Evolutionary conservation across 2,113 vertebrate species (phyloP).

Genomic region (Tragelaphus buxtoni): DNA sequence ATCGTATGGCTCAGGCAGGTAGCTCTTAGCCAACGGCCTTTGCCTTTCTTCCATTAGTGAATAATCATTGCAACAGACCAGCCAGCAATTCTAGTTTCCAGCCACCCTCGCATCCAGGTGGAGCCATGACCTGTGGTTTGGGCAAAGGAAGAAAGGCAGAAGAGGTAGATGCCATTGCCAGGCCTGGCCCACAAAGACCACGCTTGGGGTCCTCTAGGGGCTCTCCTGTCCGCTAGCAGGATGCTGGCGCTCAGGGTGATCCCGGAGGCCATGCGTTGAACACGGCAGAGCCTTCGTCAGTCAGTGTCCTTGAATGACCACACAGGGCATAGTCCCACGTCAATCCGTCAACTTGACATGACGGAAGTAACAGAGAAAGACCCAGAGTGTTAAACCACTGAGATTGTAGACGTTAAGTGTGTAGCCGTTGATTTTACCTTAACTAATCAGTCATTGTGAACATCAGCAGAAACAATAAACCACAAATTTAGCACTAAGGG

Average conservation of each 20-base stretch:
- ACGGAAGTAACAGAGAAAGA: background rate
- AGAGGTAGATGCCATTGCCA: background rate
- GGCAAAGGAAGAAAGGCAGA: background rate
- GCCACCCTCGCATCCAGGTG: background rate
- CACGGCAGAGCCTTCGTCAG: background rate
- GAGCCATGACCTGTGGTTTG: background rate
- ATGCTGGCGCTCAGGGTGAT: background rate
- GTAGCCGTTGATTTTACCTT: background rate
- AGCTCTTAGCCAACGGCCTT: background rate
- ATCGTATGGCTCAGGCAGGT: background rate
- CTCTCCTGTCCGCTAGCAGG: background rate
- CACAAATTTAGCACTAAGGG: background rate
- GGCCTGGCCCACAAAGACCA: background rate
- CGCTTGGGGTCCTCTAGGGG: background rate
- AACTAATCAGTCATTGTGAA: background rate
- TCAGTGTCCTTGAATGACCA: background rate
- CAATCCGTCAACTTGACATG: background rate
- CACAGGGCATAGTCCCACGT: background rate
- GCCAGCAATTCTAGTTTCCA: background rate
- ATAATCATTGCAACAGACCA: background rate
- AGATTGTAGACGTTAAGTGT: background rate
- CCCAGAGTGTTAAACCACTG: background rate
- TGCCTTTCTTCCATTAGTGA: background rate
- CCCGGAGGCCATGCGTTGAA: accelerated
- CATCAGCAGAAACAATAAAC: background rate